Evolutionary conservation across 2,797 vertebrate species (phyloP), one percentile per base, ranked within the genome.

Genomic region (Erithacus rubecula): DNA sequence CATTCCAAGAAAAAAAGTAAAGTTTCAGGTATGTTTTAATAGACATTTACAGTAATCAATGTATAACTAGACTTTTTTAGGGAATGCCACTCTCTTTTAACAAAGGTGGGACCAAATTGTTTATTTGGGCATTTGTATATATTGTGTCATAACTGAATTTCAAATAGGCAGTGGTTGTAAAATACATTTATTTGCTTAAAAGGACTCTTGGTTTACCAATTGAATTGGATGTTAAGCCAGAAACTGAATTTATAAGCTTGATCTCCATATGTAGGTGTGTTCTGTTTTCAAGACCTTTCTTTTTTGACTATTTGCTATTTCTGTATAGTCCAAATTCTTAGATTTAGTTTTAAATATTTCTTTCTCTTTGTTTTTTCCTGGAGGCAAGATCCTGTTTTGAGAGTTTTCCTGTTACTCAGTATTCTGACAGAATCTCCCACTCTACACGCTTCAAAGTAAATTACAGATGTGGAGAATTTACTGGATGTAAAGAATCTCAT

Each of bases 1-100:
- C 7, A 97, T 99, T 88, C 99, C 99, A 63, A 98, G 99, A 85
- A 99, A 99, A 97, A 99, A 98, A 96, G 97, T 96, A 1, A 99
- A 99, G 95, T 99, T 99, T 96, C 99, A 99, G 98, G 99, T 99
- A 92, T 24, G 97, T 88, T 69, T 89, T 80, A 76, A 21, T 18
- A 43, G 19, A 15, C 21, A 4, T 58, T 68, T 74, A 20, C 36
- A 71, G 55, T 43, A 39, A 72, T 80, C 37, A 88, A 4, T 6
- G 67, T 77, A 65, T 67, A 89, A 84, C 9, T 24, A 68, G 27
- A 39, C 14, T 44, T 90, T 53, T 58, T 24, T 49, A 30, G 29
- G 2, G 1, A 64, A 36, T 67, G 17, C 12, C 16, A 21, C 18
- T 55, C 43, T 84, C 22, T 76, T 80, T 74, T 63, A 80, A 65